Percentiles rank a stretch among this genome's conserved stretches.
Evolutionary conservation across 1,140 invertebrate genomes (phyloP).

Genomic region (Drosophila kikkawai): DNA sequence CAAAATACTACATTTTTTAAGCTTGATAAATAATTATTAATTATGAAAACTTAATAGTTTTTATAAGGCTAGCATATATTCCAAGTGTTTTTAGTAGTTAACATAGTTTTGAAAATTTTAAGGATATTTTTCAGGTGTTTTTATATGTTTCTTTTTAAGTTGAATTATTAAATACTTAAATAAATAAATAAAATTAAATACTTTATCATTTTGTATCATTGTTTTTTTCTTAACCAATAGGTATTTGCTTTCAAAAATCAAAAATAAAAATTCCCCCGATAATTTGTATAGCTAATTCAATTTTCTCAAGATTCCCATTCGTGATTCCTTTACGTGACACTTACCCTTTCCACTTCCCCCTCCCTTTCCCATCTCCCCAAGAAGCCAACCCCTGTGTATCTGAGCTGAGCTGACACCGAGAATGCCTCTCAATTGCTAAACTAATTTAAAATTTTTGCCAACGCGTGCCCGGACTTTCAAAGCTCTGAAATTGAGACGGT

Average conservation of each 20-base stretch:
- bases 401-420: conserved; percentile 42
- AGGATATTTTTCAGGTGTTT: too few relatives aligned
- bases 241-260: conserved; percentile 53
- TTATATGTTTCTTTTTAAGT: too few relatives aligned
- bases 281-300: conserved; percentile 76
- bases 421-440: conserved; percentile 74
- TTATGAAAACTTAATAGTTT: too few relatives aligned
- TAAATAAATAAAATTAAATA: too few relatives aligned
- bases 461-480: conserved; percentile 55
- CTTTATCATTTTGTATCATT: neutral
- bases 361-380: neutral
- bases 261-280: conserved; percentile 26
- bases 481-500: conserved; percentile 60
- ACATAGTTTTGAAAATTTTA: too few relatives aligned
- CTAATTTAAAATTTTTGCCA: conserved; percentile 77
- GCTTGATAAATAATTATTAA: too few relatives aligned
- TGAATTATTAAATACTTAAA: too few relatives aligned
- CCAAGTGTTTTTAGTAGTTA: too few relatives aligned
- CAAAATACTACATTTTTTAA: too few relatives aligned
- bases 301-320: conserved; percentile 61
- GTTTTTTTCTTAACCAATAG: conserved; percentile 14
- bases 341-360: neutral
- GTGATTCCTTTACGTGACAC: conserved; percentile 43
- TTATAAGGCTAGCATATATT: too few relatives aligned
- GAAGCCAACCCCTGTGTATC: conserved; percentile 4